Conservation (phyloP, 2,113 vertebrate genomes). For the Apteryx owenii region DNA sequence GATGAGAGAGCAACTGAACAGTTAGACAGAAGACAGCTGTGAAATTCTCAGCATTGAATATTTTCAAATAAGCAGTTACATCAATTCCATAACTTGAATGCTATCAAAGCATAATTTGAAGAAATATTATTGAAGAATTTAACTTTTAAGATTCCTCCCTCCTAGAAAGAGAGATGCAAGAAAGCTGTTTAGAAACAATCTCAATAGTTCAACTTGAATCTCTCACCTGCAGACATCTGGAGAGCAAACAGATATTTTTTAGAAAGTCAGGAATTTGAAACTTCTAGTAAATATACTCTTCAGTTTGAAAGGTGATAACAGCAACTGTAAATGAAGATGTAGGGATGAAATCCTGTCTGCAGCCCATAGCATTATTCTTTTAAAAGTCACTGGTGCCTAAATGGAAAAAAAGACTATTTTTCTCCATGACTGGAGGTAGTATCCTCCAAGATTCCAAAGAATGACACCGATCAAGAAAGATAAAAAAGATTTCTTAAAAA, state of each 20-base stretch:
- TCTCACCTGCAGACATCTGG: conserved; percentile 20
- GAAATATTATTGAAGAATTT: neutral
- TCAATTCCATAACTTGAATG: neutral
- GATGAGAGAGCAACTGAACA: neutral
- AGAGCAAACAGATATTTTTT: neutral
- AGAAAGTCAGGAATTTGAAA: conserved; percentile 21
- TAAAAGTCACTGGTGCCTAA: neutral
- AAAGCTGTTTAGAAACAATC: conserved; percentile 16
- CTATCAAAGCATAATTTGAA: neutral
- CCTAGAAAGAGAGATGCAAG: neutral
- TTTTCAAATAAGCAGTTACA: neutral
- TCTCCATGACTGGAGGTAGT: neutral
- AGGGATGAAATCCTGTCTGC: conserved; percentile 2
- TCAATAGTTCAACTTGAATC: neutral
- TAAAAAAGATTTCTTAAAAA: neutral
- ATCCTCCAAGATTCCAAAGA: neutral
- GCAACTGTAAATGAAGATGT: conserved; percentile 37
- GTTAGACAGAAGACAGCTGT: neutral
- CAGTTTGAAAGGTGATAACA: conserved; percentile 26
- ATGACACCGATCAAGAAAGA: neutral
- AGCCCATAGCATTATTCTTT: neutral
- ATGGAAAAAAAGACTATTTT: neutral
- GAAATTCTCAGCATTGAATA: neutral
- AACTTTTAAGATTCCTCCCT: neutral
- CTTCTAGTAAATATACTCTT: conserved; percentile 12